Percentiles rank a stretch among this genome's conserved stretches.
phyloP scores from a whole-genome alignment of 2,797 vertebrate species.

The Ctenopoma multispine region DNA sequence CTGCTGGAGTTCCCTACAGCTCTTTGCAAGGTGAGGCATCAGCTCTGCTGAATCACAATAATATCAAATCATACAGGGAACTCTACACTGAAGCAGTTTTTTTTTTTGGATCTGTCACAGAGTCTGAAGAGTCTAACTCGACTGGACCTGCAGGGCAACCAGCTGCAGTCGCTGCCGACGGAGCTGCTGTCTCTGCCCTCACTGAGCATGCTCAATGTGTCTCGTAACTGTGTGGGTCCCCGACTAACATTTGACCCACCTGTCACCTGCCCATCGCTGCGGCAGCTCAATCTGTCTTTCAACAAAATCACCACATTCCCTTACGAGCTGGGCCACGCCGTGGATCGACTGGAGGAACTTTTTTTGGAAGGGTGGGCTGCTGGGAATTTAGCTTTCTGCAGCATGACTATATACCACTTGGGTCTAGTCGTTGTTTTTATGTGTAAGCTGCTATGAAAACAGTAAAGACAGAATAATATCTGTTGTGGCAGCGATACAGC shows the following conservation, averaged over 20 bases:
- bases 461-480: background rate
- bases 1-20: constrained; percentile 86
- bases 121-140: constrained; percentile 89
- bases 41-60: fast-evolving
- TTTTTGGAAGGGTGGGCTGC: constrained; percentile 89
- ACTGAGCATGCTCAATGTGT: constrained; percentile 88
- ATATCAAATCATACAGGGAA: background rate
- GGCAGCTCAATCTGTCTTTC: constrained; percentile 92
- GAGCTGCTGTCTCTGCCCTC: constrained; percentile 88
- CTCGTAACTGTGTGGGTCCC: constrained; percentile 91
- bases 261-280: constrained; percentile 84
- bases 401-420: too few species aligned
- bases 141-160: constrained; percentile 94
- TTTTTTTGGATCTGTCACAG: constrained; percentile 68
- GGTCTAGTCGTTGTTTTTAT: too few species aligned
- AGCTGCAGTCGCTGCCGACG: constrained; percentile 85
- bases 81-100: fast-evolving
- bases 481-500: background rate
- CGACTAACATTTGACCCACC: constrained; percentile 80
- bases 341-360: constrained; percentile 89
- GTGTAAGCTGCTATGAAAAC: background rate
- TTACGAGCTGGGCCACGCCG: constrained; percentile 77
- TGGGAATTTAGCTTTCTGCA: background rate
- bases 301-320: constrained; percentile 89
- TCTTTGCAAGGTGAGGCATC: constrained; percentile 88